A percentile compares a stretch with the other conserved stretches of the same genome.
phyloP scores from a whole-genome alignment of 2,888 invertebrate genomes.

The Eurois occulta region DNA sequence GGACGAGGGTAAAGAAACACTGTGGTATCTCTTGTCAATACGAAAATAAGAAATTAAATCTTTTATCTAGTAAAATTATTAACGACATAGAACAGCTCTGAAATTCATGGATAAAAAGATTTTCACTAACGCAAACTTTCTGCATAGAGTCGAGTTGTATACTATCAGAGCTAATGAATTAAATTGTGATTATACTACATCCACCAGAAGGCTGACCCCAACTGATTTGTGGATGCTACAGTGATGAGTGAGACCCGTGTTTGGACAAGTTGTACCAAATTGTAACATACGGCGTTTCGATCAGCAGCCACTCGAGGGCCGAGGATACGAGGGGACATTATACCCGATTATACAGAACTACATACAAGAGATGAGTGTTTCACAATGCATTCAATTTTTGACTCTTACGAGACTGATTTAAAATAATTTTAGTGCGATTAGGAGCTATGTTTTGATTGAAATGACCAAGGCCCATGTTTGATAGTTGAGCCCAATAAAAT shows the following conservation, averaged over 20 bases:
- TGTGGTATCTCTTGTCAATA: not conserved
- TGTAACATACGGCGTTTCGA: conserved; percentile 80
- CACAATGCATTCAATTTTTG: conserved; percentile 1
- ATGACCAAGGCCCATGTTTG: not conserved
- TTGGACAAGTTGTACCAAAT: conserved; percentile 54
- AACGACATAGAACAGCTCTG: not conserved
- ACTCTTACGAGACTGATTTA: not conserved
- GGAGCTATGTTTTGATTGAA: not conserved
- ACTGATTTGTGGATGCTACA: not conserved
- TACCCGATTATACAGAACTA: conserved; percentile 40
- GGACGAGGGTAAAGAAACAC: not conserved
- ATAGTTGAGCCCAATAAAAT: not conserved
- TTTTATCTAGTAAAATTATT: not conserved
- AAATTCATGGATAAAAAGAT: not conserved
- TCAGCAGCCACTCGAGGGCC: conserved; percentile 70
- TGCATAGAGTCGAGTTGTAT: not conserved
- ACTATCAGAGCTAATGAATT: not conserved
- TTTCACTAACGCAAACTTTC: not conserved
- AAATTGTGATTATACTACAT: not conserved
- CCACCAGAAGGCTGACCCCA: not conserved
- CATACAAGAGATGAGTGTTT: not conserved
- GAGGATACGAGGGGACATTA: conserved; percentile 48
- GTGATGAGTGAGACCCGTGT: conserved; percentile 7
- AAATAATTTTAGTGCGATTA: not conserved
- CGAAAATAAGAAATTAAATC: not conserved